Evolutionary conservation across 2,797 vertebrate species (phyloP).

Genomic region (Crocidura indochinensis): DNA sequence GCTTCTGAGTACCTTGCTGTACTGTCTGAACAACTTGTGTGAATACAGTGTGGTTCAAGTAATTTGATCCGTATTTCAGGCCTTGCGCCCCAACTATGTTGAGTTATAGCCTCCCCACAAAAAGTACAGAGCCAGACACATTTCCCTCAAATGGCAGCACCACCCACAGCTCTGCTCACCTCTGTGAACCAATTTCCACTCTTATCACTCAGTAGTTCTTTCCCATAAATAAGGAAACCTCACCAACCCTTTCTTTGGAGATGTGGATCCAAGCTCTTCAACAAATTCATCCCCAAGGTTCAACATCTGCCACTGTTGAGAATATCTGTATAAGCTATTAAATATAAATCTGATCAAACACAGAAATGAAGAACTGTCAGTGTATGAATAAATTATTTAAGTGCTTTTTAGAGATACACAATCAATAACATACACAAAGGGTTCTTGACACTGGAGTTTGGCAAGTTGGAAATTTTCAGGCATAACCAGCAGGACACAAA

Average conservation of each 20-base stretch:
- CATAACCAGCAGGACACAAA: background rate
- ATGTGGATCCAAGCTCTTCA: constrained; percentile 51
- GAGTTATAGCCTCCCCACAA: background rate
- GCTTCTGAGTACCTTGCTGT: no score
- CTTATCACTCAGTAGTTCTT: background rate
- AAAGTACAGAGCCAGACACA: background rate
- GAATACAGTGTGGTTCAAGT: no score
- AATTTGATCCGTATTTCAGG: background rate
- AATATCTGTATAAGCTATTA: constrained; percentile 16
- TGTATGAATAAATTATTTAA: background rate
- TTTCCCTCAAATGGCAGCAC: background rate
- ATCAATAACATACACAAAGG: background rate
- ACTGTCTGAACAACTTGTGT: no score
- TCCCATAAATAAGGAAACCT: background rate
- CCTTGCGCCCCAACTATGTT: accelerated
- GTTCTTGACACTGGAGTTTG: background rate
- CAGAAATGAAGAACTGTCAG: constrained; percentile 22
- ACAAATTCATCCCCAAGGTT: background rate
- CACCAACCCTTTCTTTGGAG: background rate
- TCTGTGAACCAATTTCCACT: background rate
- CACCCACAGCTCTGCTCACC: background rate
- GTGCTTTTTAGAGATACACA: constrained; percentile 33
- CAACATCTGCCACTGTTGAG: background rate
- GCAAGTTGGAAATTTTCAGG: background rate
- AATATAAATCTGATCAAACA: constrained; percentile 39